These are phyloP conservation scores for Crossaster papposus DNA, from an alignment of 53 echinoderm and acorn worm genomes.

Conservation along the genomic window DNA sequence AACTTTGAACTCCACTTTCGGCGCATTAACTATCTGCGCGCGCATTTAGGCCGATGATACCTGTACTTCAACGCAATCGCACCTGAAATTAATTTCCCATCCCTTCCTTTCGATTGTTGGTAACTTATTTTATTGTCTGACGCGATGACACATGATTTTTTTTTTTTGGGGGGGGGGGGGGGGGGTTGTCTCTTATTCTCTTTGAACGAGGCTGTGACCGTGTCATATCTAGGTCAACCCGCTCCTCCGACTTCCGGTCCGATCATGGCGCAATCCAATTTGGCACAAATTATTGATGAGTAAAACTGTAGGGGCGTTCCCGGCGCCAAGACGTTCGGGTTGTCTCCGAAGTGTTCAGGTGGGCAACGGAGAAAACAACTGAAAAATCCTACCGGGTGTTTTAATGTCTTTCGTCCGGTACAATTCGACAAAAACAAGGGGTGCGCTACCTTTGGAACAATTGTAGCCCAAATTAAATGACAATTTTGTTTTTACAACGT, in stretches of 20 bases:
- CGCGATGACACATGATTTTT: slow-evolving; percentile 53
- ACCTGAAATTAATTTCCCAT: slow-evolving; percentile 39
- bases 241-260: slow-evolving; percentile 34
- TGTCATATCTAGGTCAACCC: slow-evolving; percentile 61
- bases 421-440: neutral
- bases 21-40: neutral
- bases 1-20: too few relatives aligned
- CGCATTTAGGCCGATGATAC: neutral
- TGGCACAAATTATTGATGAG: slow-evolving; percentile 56
- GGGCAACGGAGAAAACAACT: neutral
- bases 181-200: neutral
- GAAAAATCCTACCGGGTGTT: neutral
- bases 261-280: slow-evolving; percentile 43
- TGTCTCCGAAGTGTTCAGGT: slow-evolving; percentile 28
- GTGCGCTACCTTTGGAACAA: neutral
- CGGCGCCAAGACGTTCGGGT: neutral
- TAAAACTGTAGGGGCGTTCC: slow-evolving; percentile 53
- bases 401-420: neutral
- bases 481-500: neutral
- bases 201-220: slow-evolving; percentile 45
- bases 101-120: neutral
- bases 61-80: neutral
- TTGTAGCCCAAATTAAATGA: neutral
- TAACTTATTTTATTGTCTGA: slow-evolving; percentile 20
- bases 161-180: too few relatives aligned